Evolutionary conservation across 1,140 invertebrate genomes (phyloP).

Genomic region (Acromyrmex charruanus): DNA sequence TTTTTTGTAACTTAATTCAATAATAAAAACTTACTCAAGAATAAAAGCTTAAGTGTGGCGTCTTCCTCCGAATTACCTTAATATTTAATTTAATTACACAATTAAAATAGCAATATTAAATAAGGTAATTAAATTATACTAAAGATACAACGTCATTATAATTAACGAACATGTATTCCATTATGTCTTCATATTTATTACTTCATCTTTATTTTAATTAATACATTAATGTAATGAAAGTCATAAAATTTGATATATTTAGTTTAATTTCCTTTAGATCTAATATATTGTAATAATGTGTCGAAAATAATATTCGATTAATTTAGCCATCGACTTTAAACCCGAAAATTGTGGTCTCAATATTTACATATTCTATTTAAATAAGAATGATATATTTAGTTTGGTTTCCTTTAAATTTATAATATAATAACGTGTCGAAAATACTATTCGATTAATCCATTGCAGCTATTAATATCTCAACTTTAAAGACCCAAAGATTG

Average conservation of each 20-base stretch:
- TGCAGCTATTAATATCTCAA: not conserved
- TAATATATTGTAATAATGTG: not conserved
- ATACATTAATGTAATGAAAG: slow-evolving; percentile 14
- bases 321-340: not conserved
- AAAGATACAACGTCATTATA: not conserved
- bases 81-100: too few relatives aligned
- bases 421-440: not conserved
- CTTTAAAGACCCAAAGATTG: not conserved
- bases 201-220: slow-evolving; percentile 12
- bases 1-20: too few relatives aligned
- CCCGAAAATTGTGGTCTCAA: too few relatives aligned
- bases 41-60: too few relatives aligned
- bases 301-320: not conserved
- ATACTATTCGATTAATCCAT: not conserved
- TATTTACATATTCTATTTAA: not conserved
- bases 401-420: not conserved
- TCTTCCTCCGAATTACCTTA: too few relatives aligned
- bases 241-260: not conserved
- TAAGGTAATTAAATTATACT: slow-evolving; percentile 4
- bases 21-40: too few relatives aligned
- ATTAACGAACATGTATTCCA: slow-evolving; percentile 5
- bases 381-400: not conserved
- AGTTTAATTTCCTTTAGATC: not conserved
- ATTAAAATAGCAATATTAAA: too few relatives aligned
- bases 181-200: not conserved